Percentiles rank a stretch among this genome's conserved stretches.
These are phyloP conservation scores for Turnix velox DNA, from an alignment of 2,113 vertebrate species.

Conservation along the genomic window DNA sequence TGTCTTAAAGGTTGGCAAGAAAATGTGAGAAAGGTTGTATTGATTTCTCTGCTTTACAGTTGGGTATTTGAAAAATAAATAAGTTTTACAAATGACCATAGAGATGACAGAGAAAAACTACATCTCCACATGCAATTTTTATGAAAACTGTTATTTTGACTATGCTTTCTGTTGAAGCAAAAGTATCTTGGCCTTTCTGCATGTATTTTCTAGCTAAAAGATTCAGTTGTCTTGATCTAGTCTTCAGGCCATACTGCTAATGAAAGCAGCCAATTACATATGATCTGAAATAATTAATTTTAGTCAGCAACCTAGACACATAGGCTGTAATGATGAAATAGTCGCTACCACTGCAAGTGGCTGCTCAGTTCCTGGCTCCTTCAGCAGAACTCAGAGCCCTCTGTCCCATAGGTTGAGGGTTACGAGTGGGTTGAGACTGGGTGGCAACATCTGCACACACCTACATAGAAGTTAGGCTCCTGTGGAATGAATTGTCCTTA, in stretches of 20 bases:
- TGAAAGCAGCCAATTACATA: background rate
- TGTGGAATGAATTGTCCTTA: background rate
- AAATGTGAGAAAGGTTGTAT: background rate
- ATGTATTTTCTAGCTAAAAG: background rate
- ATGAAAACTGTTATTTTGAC: background rate
- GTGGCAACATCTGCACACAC: background rate
- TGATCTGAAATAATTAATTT: background rate
- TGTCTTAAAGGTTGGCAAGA: background rate
- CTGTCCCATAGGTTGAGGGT: background rate
- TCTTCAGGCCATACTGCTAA: background rate
- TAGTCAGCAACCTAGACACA: background rate
- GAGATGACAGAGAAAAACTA: background rate
- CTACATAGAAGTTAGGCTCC: background rate
- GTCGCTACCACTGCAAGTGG: background rate
- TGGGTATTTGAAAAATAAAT: background rate
- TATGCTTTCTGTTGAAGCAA: background rate
- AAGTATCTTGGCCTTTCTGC: background rate
- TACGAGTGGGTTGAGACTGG: background rate
- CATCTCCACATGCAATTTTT: background rate
- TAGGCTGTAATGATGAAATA: background rate
- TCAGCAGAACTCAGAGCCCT: background rate
- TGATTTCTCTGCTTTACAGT: background rate
- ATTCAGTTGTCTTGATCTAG: background rate
- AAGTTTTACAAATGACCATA: background rate
- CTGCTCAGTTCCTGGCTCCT: background rate